Evolutionary conservation across 2,113 vertebrate species (phyloP).

Genomic region (Seriola aureovittata): DNA sequence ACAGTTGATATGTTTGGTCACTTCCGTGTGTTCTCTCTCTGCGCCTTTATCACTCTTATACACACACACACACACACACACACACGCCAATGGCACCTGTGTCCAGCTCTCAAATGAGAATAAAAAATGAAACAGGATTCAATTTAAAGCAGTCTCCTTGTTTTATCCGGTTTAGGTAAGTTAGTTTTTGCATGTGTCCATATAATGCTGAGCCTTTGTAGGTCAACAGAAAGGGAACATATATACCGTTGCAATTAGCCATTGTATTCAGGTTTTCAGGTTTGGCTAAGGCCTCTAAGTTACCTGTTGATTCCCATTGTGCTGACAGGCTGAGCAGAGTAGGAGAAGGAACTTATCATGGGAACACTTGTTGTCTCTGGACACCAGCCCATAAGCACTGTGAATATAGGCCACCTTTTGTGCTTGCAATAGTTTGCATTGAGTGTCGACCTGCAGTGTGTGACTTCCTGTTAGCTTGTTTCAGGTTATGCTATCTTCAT

Average conservation of each 20-base stretch:
- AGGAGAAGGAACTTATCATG: slow-evolving; percentile 49
- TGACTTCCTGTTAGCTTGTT: slow-evolving; percentile 49
- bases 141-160: background rate
- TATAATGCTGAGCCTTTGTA: slow-evolving; percentile 16
- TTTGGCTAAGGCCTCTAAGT: slow-evolving; percentile 54
- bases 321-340: slow-evolving; percentile 27
- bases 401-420: slow-evolving; percentile 62
- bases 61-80: slow-evolving; percentile 26
- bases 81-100: slow-evolving; percentile 33
- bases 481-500: slow-evolving; percentile 34
- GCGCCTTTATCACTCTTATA: slow-evolving; percentile 56
- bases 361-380: slow-evolving; percentile 46
- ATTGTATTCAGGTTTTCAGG: slow-evolving; percentile 38
- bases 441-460: slow-evolving; percentile 21
- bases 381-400: slow-evolving; percentile 40
- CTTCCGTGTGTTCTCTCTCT: slow-evolving; percentile 69
- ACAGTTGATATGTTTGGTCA: slow-evolving; percentile 72
- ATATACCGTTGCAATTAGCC: slow-evolving; percentile 37
- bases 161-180: slow-evolving; percentile 41
- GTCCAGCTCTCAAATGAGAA: background rate
- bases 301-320: slow-evolving; percentile 69
- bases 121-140: slow-evolving; percentile 39
- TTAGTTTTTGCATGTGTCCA: slow-evolving; percentile 25
- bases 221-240: slow-evolving; percentile 24
- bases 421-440: slow-evolving; percentile 36